These are phyloP conservation scores for Drosophila falleni DNA, from an alignment of 2,888 invertebrate species.

Conservation along the genomic window DNA sequence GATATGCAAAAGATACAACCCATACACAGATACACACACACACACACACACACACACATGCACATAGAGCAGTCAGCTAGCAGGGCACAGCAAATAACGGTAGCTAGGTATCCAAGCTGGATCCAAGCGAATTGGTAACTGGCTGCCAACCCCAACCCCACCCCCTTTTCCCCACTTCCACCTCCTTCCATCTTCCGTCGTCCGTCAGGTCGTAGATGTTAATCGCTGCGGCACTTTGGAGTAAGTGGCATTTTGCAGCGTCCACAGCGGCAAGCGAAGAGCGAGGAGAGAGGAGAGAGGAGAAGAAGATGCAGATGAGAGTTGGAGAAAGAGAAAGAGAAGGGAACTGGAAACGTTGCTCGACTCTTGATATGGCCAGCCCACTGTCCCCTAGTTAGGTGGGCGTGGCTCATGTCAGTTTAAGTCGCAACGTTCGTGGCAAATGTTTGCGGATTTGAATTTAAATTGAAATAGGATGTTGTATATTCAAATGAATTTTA, in stretches of 20 bases:
- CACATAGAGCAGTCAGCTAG: slow-evolving; percentile 27
- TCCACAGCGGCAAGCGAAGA: slow-evolving; percentile 46
- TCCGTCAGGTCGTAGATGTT: slow-evolving; percentile 79
- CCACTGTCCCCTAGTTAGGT: slow-evolving; percentile 43
- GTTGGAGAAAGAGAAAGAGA: slow-evolving; percentile 1
- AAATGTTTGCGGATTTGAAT: slow-evolving; percentile 84
- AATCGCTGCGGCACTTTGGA: slow-evolving; percentile 80
- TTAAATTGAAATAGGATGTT: slow-evolving; percentile 84
- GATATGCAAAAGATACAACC: slow-evolving; percentile 73
- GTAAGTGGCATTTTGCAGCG: slow-evolving; percentile 77
- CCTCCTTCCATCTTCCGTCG: slow-evolving; percentile 3
- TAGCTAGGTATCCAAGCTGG: slow-evolving; percentile 37
- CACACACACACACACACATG: slow-evolving; percentile 30
- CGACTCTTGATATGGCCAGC: slow-evolving; percentile 57
- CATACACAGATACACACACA: slow-evolving; percentile 25
- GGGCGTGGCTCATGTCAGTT: slow-evolving; percentile 73
- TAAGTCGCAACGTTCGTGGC: slow-evolving; percentile 66
- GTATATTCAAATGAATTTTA: slow-evolving; percentile 84
- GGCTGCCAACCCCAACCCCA: slow-evolving; percentile 28
- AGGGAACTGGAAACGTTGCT: slow-evolving; percentile 19
- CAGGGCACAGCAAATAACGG: slow-evolving; percentile 65
- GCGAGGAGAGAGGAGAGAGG: slow-evolving; percentile 1
- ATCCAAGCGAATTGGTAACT: slow-evolving; percentile 44
- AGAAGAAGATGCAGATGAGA: slow-evolving; percentile 24
- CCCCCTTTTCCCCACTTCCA: slow-evolving; percentile 12